These are phyloP conservation scores for Antheraea mylitta DNA, from an alignment of 1,140 invertebrate species.

Conservation along the genomic window DNA sequence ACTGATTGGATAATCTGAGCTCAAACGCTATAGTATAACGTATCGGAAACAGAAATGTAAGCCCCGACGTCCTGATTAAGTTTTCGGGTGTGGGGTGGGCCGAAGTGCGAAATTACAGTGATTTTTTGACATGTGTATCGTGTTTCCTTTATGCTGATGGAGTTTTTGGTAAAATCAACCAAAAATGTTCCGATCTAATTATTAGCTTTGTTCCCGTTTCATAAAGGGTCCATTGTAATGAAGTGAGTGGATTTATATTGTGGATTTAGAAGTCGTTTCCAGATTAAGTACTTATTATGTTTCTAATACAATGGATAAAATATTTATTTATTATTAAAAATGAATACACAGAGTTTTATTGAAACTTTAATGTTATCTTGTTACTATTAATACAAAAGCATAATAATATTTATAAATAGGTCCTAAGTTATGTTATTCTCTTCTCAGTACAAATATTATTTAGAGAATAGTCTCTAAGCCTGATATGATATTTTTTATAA, in stretches of 20 bases:
- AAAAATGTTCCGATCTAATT: slow-evolving; percentile 66
- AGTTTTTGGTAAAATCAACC: slow-evolving; percentile 63
- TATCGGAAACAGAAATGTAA: slow-evolving; percentile 76
- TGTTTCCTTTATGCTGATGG: slow-evolving; percentile 53
- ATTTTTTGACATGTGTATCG: slow-evolving; percentile 65
- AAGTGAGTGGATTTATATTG: slow-evolving; percentile 37
- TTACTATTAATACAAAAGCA: too few species aligned
- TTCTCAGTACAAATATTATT: too few species aligned
- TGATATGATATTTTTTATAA: too few species aligned
- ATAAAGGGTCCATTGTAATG: slow-evolving; percentile 33
- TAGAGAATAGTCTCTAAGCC: too few species aligned
- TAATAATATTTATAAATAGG: too few species aligned
- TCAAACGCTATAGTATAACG: slow-evolving; percentile 74
- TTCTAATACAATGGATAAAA: slow-evolving; percentile 1
- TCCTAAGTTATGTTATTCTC: too few species aligned
- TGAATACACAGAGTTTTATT: background rate
- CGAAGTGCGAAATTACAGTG: slow-evolving; percentile 65
- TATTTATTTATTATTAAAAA: background rate
- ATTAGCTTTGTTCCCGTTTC: slow-evolving; percentile 51
- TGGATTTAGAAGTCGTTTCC: slow-evolving; percentile 38
- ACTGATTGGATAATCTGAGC: slow-evolving; percentile 78
- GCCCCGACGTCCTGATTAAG: slow-evolving; percentile 67
- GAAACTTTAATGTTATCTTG: too few species aligned
- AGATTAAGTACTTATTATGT: slow-evolving; percentile 26
- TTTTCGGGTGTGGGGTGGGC: slow-evolving; percentile 54